Conservation (phyloP, 1,140 invertebrate species). For the Drosophila subobscura region DNA sequence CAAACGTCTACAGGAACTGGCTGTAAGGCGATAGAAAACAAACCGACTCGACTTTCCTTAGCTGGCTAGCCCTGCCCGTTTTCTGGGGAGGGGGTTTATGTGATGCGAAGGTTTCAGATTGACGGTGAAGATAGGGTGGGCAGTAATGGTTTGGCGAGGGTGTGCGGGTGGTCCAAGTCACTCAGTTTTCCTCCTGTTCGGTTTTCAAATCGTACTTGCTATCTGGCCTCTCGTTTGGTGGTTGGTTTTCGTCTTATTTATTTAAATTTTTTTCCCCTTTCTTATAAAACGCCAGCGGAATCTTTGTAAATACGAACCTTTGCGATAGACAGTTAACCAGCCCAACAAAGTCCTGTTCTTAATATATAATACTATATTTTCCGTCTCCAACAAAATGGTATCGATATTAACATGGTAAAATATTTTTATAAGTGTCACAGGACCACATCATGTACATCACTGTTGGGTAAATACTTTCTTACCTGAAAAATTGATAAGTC, state of each 20-base stretch:
- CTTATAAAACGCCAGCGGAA: slow-evolving; percentile 12
- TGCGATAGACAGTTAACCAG: background rate
- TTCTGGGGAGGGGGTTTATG: slow-evolving; percentile 6
- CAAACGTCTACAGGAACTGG: slow-evolving; percentile 20
- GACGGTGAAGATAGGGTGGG: slow-evolving; percentile 5
- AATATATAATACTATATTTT: too few species aligned
- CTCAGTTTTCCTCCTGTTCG: slow-evolving; percentile 15
- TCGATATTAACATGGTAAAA: too few species aligned
- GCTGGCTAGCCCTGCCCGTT: slow-evolving; percentile 11
- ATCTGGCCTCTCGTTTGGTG: slow-evolving; percentile 44
- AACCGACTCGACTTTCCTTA: slow-evolving; percentile 53
- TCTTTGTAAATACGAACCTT: slow-evolving; percentile 7
- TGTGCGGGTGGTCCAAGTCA: too few species aligned
- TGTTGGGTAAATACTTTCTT: too few species aligned
- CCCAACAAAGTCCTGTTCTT: too few species aligned
- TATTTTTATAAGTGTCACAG: too few species aligned
- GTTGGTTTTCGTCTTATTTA: slow-evolving; percentile 63
- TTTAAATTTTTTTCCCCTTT: slow-evolving; percentile 45
- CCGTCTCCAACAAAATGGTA: too few species aligned
- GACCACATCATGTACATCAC: too few species aligned
- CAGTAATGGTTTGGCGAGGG: slow-evolving; percentile 8
- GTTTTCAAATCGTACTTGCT: slow-evolving; percentile 25
- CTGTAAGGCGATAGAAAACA: slow-evolving; percentile 30
- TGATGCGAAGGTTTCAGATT: slow-evolving; percentile 24
- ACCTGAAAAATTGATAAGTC: too few species aligned